Evolutionary conservation across 2,888 invertebrate genomes (phyloP).

Genomic region (Lithophane ornitopus): DNA sequence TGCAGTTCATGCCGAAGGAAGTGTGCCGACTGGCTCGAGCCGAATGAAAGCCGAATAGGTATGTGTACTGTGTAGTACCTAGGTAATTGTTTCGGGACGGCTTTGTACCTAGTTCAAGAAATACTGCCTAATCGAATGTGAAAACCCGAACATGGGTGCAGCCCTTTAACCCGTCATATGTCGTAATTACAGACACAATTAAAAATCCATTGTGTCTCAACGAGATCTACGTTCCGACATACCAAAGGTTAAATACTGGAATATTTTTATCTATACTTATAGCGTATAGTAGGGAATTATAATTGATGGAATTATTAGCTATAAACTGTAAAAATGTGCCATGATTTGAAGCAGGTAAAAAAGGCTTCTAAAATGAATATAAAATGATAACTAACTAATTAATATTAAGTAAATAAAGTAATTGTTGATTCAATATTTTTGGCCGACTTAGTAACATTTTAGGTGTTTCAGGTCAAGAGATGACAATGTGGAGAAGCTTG

Average conservation of each 20-base stretch:
- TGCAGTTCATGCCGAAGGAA: neutral
- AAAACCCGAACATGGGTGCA: too few relatives aligned
- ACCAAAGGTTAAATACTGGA: too few relatives aligned
- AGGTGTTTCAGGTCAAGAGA: slow-evolving; percentile 1
- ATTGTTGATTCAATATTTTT: neutral
- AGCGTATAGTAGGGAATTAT: neutral
- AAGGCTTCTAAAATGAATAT: slow-evolving; percentile 6
- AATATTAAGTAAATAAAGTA: neutral
- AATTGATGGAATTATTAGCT: neutral
- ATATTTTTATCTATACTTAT: neutral
- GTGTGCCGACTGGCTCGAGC: neutral
- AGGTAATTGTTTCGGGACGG: too few relatives aligned
- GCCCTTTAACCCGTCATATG: too few relatives aligned
- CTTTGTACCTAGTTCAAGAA: too few relatives aligned
- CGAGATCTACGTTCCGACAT: too few relatives aligned
- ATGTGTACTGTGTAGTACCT: too few relatives aligned
- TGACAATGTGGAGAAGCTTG: neutral
- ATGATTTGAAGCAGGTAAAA: slow-evolving; percentile 35
- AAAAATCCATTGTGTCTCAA: too few relatives aligned
- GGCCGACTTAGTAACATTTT: slow-evolving; percentile 2
- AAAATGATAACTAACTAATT: slow-evolving; percentile 2
- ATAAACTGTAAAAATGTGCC: neutral
- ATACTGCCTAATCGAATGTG: too few relatives aligned
- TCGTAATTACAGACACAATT: too few relatives aligned
- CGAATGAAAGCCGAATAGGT: neutral